Base-by-base conservation (phyloP, 2,888 invertebrate species). In the Venustoraphidia nigricollis region DNA sequence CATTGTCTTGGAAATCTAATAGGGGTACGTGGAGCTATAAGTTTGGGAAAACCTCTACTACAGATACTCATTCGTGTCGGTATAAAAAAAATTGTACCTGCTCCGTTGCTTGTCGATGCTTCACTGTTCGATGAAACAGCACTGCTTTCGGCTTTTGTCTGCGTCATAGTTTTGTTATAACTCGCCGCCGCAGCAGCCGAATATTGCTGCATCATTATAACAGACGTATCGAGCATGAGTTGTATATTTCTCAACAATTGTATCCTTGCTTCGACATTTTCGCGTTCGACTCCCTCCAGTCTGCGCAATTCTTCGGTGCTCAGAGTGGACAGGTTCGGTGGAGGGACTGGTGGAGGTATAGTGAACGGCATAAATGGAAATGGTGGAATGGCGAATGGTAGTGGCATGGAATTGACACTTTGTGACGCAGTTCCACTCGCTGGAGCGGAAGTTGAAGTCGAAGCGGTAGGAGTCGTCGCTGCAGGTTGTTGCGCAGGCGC, bases 121-220 rank as follows among this genome's bases (percentile, higher is more conserved):
- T 43, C 51, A 55, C 53, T 52, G 54, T 56, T 45, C 57, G 41
- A 40, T 51, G 41, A 34, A 50, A 46, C 45, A 46, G 46, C 10
- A n/a, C 10, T 14, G 34, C 34, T 9, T 49, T 45, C 47, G 35
- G 47, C 46, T 48, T 46, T 48, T 47, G 41, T 46, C 48, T 50
- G 50, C 58, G 53, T 44, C 50, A 41, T 47, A 51, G 46, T 49
- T 39, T 13, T 51, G 44, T 43, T 55, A 17, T 50, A 47, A 45
- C 42, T 52, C 45, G 47, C 45, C 44, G 78, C 69, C 44, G 81
- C 79, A 17, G 83, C 79, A 44, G 77, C 72, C 51, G 83, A 81
- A 66, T 96, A 97, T 64, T 96, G 95, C 60, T 90, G 87, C 87
- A 97, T 91, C 70, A 97, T 83, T 44, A 90, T 71, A 51, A 88